Conservation (phyloP, 2,888 invertebrate genomes). For the Pseudolycoriella hygida region DNA sequence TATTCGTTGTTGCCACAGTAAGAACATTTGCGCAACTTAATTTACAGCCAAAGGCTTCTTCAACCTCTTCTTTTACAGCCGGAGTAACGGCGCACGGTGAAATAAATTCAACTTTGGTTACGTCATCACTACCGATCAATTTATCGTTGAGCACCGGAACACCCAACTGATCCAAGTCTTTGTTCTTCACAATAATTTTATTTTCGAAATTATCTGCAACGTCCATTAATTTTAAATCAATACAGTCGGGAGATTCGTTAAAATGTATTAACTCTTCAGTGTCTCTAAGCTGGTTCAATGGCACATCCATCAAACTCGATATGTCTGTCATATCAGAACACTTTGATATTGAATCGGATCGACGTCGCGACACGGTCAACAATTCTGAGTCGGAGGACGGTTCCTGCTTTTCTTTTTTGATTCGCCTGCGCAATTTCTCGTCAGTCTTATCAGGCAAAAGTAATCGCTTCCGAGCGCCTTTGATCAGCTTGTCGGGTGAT, state of each 20-base stretch:
- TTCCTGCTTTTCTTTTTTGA: slow-evolving; percentile 2
- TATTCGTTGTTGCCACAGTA: background rate
- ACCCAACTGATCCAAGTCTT: background rate
- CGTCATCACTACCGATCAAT: slow-evolving; percentile 1
- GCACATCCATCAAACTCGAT: slow-evolving; percentile 36
- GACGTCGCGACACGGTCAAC: slow-evolving; percentile 1
- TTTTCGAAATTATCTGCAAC: background rate
- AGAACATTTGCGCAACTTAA: no score
- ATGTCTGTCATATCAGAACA: slow-evolving; percentile 39
- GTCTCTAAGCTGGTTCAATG: slow-evolving; percentile 14
- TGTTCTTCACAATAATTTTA: background rate
- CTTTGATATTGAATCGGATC: slow-evolving; percentile 29
- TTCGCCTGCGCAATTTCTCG: background rate
- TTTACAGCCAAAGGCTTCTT: no score
- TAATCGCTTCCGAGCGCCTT: background rate
- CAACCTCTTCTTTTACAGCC: background rate
- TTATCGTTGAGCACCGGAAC: background rate
- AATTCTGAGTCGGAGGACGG: slow-evolving; percentile 7
- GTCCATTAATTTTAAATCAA: slow-evolving; percentile 10
- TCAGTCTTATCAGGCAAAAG: slow-evolving; percentile 1
- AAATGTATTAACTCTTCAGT: slow-evolving; percentile 12
- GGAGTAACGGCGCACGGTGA: background rate
- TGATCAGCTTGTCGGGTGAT: background rate
- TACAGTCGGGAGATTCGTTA: slow-evolving; percentile 11
- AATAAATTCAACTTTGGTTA: background rate